Conservation (phyloP, 2,797 vertebrate species). For the Masticophis lateralis region DNA sequence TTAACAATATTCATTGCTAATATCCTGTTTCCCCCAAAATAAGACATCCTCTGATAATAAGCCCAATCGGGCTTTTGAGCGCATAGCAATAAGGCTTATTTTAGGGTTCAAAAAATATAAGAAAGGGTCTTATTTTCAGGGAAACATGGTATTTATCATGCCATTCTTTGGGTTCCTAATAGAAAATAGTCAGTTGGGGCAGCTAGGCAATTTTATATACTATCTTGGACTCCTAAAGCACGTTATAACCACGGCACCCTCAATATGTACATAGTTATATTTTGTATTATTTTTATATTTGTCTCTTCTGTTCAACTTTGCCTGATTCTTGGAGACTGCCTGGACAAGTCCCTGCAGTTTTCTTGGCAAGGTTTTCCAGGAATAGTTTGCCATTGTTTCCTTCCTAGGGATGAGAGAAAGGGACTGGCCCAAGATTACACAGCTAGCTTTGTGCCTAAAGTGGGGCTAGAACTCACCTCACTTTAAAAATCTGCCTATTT, state of each 20-base stretch:
- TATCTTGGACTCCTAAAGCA: background rate
- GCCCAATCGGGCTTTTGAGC: no score
- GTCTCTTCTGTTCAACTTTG: background rate
- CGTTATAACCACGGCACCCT: background rate
- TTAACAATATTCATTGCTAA: background rate
- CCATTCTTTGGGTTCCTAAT: background rate
- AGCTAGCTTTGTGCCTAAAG: background rate
- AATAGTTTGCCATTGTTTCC: background rate
- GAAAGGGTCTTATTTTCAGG: no score
- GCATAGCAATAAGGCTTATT: no score
- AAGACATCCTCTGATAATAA: no score
- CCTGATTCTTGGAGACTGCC: background rate
- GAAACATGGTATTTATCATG: no score
- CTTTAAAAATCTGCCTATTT: background rate
- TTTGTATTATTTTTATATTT: background rate
- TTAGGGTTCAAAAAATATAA: no score
- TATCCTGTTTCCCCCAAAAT: no score
- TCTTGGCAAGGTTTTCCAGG: background rate
- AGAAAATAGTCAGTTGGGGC: background rate
- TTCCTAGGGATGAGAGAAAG: background rate
- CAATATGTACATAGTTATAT: background rate
- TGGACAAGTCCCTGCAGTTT: background rate
- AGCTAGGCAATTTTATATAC: background rate
- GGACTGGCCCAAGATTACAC: background rate
- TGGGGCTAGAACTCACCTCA: background rate